Base-by-base conservation (phyloP, 2,888 invertebrate genomes). In the Plusia festucae region DNA sequence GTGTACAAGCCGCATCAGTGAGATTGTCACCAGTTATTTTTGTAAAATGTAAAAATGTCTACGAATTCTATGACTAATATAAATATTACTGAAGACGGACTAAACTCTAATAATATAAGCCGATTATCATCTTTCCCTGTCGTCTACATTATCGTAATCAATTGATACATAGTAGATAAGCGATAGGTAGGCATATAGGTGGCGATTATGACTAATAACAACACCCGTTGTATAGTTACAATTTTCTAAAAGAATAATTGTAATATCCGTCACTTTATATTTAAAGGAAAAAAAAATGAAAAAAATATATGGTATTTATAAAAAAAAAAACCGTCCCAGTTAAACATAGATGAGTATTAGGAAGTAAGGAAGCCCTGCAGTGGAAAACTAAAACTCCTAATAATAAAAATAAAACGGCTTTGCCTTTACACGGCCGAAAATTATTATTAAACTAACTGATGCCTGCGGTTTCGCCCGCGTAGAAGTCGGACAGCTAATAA, bases 101-200 rank as follows among this genome's bases (percentile, higher is more conserved):
- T 9, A 8, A 27, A 30, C 9, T 9, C 9, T 9, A 7, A 9
- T 9, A 9, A 30, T 40, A n/a, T 40, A 40, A 40, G 40, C 40
- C 40, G 40, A 40, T 40, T n/a, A 40, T 40, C n/a, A 40, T 40
- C 40, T 0, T n/a, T n/a, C 1, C 0, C 7, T 7, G n/a, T n/a
- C n/a, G n/a, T 40, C 34, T 34, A 6, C n/a, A 40, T 40, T 40
- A 40, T 40, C 40, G 40, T 40, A 40, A 40, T 40, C 40, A 40
- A 15, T 7, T 4, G 7, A 40, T 5, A 40, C 3, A 40, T 40
- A n/a, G 15, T 5, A 40, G 7, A 40, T 15, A n/a, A n/a, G n/a
- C n/a, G 15, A 5, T 5, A 40, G 7, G n/a, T 15, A n/a, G 6
- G n/a, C n/a, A 5, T 40, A 40, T 34, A 34, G n/a, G 40, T 40